Evolutionary conservation across 2,888 invertebrate species (phyloP).

Genomic region (Yponomeuta malinellus): DNA sequence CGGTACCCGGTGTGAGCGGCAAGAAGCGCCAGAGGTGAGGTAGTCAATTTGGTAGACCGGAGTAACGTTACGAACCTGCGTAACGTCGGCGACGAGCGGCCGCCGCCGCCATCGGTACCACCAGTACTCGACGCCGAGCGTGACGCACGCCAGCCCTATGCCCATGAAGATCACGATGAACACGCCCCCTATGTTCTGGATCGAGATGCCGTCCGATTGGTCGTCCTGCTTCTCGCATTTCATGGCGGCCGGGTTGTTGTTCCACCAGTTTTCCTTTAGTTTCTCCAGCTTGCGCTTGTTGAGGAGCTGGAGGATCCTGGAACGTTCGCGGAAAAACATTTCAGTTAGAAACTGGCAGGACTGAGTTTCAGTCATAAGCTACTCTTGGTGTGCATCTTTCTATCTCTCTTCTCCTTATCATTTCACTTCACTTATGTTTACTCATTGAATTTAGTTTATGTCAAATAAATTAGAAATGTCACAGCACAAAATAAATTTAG

Average conservation of each 20-base stretch:
- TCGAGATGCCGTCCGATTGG: slow-evolving; percentile 97
- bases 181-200: slow-evolving; percentile 97
- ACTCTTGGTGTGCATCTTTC: too few relatives aligned
- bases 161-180: slow-evolving; percentile 98
- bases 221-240: slow-evolving; percentile 92
- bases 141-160: slow-evolving; percentile 92
- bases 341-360: not conserved
- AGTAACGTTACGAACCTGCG: slow-evolving; percentile 54
- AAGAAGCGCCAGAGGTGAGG: too few relatives aligned
- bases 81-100: slow-evolving; percentile 77
- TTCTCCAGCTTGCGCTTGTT: slow-evolving; percentile 95
- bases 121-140: slow-evolving; percentile 95
- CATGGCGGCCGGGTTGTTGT: slow-evolving; percentile 84
- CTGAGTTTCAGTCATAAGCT: too few relatives aligned
- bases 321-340: slow-evolving; percentile 23
- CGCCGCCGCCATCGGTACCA: slow-evolving; percentile 88
- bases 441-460: too few relatives aligned
- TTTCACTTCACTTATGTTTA: too few relatives aligned
- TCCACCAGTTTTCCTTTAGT: slow-evolving; percentile 98
- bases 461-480: too few relatives aligned
- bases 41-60: too few relatives aligned
- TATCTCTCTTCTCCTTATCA: too few relatives aligned
- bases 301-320: slow-evolving; percentile 92
- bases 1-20: too few relatives aligned
- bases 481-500: too few relatives aligned